Percentiles rank a stretch among this genome's conserved stretches.
Evolutionary conservation across 2,888 invertebrate species (phyloP).

Genomic region (Lepidonotus clava): DNA sequence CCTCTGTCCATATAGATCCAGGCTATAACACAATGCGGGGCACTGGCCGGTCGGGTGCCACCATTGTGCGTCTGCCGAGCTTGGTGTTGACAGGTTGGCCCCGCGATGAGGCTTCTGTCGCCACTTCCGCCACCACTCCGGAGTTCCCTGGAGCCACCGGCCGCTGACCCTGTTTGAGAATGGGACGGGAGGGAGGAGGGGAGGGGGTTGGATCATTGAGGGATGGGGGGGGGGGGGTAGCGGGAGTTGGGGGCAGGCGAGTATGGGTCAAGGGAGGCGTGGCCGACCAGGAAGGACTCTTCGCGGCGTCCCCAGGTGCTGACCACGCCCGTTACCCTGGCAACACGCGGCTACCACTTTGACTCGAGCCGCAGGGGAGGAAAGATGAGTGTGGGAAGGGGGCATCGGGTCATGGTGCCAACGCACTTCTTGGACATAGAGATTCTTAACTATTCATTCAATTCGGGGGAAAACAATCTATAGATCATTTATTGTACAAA

Average conservation of each 20-base stretch:
- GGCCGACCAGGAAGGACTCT: background rate
- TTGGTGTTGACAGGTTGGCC: constrained; percentile 27
- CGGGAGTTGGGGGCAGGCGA: background rate
- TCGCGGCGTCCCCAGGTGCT: constrained; percentile 19
- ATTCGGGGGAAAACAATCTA: too few species aligned
- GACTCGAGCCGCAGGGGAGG: background rate
- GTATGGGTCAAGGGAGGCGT: constrained; percentile 12
- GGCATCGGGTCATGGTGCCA: too few species aligned
- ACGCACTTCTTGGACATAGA: too few species aligned
- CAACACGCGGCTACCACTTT: background rate
- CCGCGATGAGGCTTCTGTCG: background rate
- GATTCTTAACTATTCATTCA: too few species aligned
- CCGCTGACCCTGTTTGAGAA: background rate
- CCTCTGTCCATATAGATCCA: too few species aligned
- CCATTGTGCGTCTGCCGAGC: too few species aligned
- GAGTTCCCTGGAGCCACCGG: background rate
- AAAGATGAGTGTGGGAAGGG: too few species aligned
- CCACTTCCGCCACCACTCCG: background rate
- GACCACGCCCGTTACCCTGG: constrained; percentile 33
- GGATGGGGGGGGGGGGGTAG: background rate
- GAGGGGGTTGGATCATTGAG: too few species aligned
- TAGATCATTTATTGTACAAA: too few species aligned
- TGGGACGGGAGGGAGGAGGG: too few species aligned
- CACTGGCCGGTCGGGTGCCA: too few species aligned
- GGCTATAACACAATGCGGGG: too few species aligned